phyloP scores from a whole-genome alignment of 1,140 invertebrate species.

The Parapsyche elsis region DNA sequence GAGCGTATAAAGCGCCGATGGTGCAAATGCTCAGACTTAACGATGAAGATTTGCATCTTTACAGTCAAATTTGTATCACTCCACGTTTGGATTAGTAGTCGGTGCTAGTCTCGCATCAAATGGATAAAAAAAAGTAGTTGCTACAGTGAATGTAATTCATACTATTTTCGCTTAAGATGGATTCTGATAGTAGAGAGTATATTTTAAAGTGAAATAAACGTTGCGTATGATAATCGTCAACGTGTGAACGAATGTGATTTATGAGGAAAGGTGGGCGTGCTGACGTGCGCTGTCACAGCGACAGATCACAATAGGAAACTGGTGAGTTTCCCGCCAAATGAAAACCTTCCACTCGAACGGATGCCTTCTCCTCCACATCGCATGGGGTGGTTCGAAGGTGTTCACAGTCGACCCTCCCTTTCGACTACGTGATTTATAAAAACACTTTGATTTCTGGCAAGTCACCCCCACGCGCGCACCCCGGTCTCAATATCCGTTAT shows the following conservation, averaged over 20 bases:
- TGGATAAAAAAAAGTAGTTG: too few species aligned
- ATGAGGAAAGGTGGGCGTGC: slow-evolving; percentile 8
- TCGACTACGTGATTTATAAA: slow-evolving; percentile 37
- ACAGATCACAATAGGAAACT: slow-evolving; percentile 17
- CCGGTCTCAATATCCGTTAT: slow-evolving; percentile 35
- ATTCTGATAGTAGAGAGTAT: too few species aligned
- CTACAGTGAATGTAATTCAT: too few species aligned
- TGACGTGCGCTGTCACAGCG: background rate
- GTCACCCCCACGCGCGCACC: slow-evolving; percentile 1
- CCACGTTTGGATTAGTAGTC: too few species aligned
- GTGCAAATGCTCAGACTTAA: too few species aligned
- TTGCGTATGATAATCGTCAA: background rate
- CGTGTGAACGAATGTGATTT: slow-evolving; percentile 17
- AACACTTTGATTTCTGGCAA: slow-evolving; percentile 41
- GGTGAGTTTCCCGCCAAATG: slow-evolving; percentile 12
- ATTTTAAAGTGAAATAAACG: too few species aligned
- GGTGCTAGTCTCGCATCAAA: too few species aligned
- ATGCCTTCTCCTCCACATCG: too few species aligned
- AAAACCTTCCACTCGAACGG: background rate
- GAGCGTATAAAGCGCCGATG: too few species aligned
- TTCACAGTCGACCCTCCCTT: background rate
- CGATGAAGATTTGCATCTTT: too few species aligned
- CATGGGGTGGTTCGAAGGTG: background rate
- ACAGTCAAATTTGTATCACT: too few species aligned
- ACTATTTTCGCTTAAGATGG: too few species aligned